Evolutionary conservation across 2,888 invertebrate genomes (phyloP).

Genomic region (Agonopterix alstromeriana): DNA sequence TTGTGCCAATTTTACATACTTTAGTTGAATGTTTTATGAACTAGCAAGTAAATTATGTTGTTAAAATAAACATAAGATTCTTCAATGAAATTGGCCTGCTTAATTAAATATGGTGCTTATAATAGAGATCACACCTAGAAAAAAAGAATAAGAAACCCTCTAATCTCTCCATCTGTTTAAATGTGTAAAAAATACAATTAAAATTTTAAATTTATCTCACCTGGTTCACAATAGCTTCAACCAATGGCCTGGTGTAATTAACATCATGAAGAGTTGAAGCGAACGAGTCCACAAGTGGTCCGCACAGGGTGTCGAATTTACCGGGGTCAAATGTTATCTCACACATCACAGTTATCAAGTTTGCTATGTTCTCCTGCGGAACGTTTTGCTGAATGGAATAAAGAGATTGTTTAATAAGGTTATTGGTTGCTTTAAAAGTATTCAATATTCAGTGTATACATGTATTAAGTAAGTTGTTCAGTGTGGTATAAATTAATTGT

Average conservation of each 20-base stretch:
- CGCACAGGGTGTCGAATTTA: conserved; percentile 83
- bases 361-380: conserved; percentile 67
- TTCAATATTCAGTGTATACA: neutral
- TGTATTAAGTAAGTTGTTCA: too few species aligned
- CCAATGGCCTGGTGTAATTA: conserved; percentile 77
- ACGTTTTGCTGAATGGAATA: conserved; percentile 4
- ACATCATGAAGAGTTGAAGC: conserved; percentile 80
- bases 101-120: too few species aligned
- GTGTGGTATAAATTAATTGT: too few species aligned
- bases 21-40: too few species aligned
- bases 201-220: conserved; percentile 37
- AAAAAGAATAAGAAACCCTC: too few species aligned
- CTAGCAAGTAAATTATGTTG: too few species aligned
- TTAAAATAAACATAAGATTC: too few species aligned
- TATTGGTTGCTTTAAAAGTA: neutral
- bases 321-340: conserved; percentile 88
- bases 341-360: conserved; percentile 83
- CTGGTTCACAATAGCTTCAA: conserved; percentile 82
- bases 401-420: neutral
- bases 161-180: too few species aligned
- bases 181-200: neutral
- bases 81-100: too few species aligned
- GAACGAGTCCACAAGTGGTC: conserved; percentile 82
- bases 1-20: too few species aligned
- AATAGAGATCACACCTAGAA: too few species aligned